Evolutionary conservation across 2,797 vertebrate species (phyloP).

Genomic region (Sebastes matsubarae): DNA sequence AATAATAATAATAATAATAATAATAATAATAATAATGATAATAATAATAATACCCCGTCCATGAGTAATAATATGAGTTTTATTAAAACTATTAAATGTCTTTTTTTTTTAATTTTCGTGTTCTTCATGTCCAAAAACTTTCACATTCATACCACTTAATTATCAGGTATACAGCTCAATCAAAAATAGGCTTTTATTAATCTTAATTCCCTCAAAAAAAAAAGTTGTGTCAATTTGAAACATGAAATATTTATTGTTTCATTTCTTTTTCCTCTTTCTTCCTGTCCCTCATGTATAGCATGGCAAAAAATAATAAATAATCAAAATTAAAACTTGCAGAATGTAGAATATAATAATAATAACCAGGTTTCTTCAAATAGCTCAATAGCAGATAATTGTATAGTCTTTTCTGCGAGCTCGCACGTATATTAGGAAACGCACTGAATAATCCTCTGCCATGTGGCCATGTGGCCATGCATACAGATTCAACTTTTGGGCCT

Average conservation of each 20-base stretch:
- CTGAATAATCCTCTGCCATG: conserved; percentile 36
- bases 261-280: not conserved
- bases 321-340: not conserved
- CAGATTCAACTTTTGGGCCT: conserved; percentile 43
- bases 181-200: not conserved
- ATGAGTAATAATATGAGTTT: not conserved
- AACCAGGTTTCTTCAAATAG: not conserved
- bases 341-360: not conserved
- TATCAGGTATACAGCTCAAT: not conserved
- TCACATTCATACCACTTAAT: not conserved
- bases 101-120: not conserved
- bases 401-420: conserved; percentile 15
- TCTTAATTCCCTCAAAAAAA: not conserved
- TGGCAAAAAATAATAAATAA: not conserved
- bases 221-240: not conserved
- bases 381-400: conserved; percentile 43
- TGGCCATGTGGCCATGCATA: conserved; percentile 8
- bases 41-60: not conserved
- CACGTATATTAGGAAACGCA: conserved; percentile 35
- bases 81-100: not conserved
- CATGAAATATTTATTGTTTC: not conserved
- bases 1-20: not conserved
- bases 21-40: not conserved
- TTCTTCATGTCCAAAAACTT: not conserved
- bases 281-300: not conserved